Conservation (phyloP, 2,888 invertebrate species). For the Brenthis hecate region DNA sequence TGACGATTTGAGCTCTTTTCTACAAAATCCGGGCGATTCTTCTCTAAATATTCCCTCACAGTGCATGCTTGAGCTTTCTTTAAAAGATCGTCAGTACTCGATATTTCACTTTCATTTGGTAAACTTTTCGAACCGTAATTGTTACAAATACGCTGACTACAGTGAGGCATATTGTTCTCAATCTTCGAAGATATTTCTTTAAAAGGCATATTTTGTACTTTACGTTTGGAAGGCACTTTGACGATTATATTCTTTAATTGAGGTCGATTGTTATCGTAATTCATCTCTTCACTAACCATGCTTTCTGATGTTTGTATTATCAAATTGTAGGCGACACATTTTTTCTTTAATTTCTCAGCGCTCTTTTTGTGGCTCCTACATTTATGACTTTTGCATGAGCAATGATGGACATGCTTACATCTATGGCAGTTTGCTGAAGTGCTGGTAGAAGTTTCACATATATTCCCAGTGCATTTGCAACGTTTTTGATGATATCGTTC, state of each 20-base stretch:
- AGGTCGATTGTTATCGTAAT: conserved; percentile 46
- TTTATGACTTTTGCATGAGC: conserved; percentile 60
- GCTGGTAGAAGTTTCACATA: conserved; percentile 65
- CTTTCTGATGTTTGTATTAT: conserved; percentile 76
- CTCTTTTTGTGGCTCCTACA: conserved; percentile 56
- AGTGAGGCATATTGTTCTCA: conserved; percentile 48
- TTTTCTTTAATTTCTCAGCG: conserved; percentile 60
- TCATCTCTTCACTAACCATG: conserved; percentile 61
- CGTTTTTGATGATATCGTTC: conserved; percentile 70
- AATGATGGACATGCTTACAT: conserved; percentile 62
- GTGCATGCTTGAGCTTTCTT: conserved; percentile 61
- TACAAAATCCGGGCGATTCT: conserved; percentile 87
- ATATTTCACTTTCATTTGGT: conserved; percentile 63
- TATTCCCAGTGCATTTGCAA: conserved; percentile 54
- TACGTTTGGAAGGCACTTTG: conserved; percentile 65
- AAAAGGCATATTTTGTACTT: conserved; percentile 53
- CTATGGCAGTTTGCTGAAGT: conserved; percentile 66
- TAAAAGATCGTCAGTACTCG: conserved; percentile 61
- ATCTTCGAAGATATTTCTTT: conserved; percentile 59
- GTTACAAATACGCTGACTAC: conserved; percentile 46
- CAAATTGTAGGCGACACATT: conserved; percentile 72
- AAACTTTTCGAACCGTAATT: conserved; percentile 56
- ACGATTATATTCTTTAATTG: conserved; percentile 67
- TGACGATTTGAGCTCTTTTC: conserved; percentile 63
- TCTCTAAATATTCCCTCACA: conserved; percentile 86